Conservation (phyloP, 2,888 invertebrate species). For the Xestia sexstrigata region DNA sequence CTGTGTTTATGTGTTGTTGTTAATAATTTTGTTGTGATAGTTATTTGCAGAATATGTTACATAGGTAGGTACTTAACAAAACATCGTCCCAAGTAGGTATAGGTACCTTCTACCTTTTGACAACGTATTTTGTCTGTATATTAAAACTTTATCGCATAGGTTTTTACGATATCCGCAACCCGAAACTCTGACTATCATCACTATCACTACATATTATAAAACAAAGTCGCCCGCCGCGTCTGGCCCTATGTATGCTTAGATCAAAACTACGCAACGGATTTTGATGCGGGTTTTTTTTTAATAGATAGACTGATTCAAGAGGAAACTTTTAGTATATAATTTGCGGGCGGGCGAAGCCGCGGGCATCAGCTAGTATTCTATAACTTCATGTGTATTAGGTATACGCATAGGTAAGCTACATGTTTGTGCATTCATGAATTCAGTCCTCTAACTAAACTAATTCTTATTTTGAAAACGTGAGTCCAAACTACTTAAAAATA, state of each 20-base stretch:
- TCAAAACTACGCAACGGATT: too few species aligned
- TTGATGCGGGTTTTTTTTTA: too few species aligned
- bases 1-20: slow-evolving; percentile 8
- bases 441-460: neutral
- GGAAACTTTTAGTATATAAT: too few species aligned
- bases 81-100: neutral
- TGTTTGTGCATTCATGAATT: neutral
- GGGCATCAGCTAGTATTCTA: too few species aligned
- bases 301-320: too few species aligned
- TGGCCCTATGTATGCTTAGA: too few species aligned
- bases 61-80: neutral
- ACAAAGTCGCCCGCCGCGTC: too few species aligned
- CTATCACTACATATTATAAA: too few species aligned
- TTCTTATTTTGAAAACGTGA: neutral
- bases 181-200: neutral
- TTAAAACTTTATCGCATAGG: neutral
- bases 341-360: too few species aligned
- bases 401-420: neutral
- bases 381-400: neutral
- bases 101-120: neutral
- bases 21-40: neutral
- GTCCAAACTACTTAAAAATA: neutral
- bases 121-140: neutral
- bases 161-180: neutral
- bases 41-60: neutral